Percentiles rank a stretch among this genome's conserved stretches.
These are phyloP conservation scores for Muscicapa striata DNA, from an alignment of 2,797 vertebrate genomes.

Conservation along the genomic window DNA sequence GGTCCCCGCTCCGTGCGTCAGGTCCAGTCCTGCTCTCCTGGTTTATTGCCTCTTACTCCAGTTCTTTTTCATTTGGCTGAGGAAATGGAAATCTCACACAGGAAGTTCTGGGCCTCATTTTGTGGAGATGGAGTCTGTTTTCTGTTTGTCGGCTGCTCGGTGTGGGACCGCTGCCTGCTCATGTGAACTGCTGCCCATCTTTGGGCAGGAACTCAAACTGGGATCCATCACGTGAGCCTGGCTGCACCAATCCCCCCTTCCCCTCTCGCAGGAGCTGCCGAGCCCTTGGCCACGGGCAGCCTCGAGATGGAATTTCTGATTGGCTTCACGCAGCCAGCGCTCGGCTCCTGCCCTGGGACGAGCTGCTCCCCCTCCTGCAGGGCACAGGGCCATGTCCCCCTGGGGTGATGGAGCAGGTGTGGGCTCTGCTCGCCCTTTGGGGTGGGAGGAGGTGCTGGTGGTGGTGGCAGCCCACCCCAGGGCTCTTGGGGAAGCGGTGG, in stretches of 20 bases:
- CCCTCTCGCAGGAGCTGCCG: background rate
- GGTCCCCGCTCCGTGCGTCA: conserved; percentile 56
- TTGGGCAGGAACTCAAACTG: conserved; percentile 76
- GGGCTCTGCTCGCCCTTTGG: fast-evolving
- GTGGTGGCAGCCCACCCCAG: background rate
- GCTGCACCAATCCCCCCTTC: conserved; percentile 52
- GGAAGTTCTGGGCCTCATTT: conserved; percentile 80
- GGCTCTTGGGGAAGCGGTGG: background rate
- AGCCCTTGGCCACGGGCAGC: conserved; percentile 55
- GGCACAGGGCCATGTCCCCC: fast-evolving
- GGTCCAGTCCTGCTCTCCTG: conserved; percentile 62
- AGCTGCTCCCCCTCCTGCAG: background rate
- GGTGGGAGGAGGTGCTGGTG: background rate
- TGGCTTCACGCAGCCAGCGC: background rate
- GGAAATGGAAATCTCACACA: conserved; percentile 81
- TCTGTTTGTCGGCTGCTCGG: conserved; percentile 76
- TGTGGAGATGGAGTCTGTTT: conserved; percentile 79
- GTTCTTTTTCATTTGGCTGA: conserved; percentile 72
- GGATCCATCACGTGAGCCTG: conserved; percentile 60
- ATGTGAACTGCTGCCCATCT: conserved; percentile 76
- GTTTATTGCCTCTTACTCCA: conserved; percentile 65
- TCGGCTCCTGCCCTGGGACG: background rate
- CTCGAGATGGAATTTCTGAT: conserved; percentile 70
- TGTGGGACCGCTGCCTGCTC: conserved; percentile 71
- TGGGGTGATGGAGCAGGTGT: background rate